These are phyloP conservation scores for Cladopsammia gracilis DNA, from an alignment of 64 coral and sea anemone species.

Conservation along the genomic window DNA sequence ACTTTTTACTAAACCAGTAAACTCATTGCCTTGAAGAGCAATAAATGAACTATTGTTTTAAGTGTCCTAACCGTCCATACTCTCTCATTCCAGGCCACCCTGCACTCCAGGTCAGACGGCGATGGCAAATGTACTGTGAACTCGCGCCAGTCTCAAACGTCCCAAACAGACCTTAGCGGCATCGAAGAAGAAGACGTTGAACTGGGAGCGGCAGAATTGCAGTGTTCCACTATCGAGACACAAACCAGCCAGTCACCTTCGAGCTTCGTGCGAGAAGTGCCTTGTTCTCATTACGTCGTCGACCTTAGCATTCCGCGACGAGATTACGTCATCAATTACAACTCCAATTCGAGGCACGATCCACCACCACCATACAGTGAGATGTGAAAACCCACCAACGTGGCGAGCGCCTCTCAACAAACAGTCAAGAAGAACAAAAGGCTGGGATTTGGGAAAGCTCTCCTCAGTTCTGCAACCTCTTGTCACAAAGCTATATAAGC, in stretches of 20 bases:
- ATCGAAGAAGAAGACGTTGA: constrained; percentile 50
- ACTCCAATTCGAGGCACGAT: constrained; percentile 67
- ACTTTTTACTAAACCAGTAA: no score
- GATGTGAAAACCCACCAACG: not conserved
- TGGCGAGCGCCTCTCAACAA: not conserved
- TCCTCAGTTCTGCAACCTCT: no score
- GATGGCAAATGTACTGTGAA: constrained; percentile 85
- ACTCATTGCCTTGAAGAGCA: no score
- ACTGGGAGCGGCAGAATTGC: constrained; percentile 39
- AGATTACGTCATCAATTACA: constrained; percentile 87
- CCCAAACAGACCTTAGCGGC: constrained; percentile 78
- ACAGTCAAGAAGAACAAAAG: not conserved
- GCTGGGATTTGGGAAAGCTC: not conserved
- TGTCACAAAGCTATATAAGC: no score
- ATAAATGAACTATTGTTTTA: not conserved
- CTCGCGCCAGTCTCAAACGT: constrained; percentile 88
- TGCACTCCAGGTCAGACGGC: constrained; percentile 86
- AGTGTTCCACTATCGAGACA: constrained; percentile 18
- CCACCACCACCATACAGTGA: constrained; percentile 89
- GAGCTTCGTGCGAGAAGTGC: constrained; percentile 41
- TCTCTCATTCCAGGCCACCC: not conserved
- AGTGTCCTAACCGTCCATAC: not conserved
- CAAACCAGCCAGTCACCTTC: constrained; percentile 62
- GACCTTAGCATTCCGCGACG: constrained; percentile 78
- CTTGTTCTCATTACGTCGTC: constrained; percentile 88